Evolutionary conservation across 2,113 vertebrate species (phyloP).

Genomic region (Crotalus helleri): DNA sequence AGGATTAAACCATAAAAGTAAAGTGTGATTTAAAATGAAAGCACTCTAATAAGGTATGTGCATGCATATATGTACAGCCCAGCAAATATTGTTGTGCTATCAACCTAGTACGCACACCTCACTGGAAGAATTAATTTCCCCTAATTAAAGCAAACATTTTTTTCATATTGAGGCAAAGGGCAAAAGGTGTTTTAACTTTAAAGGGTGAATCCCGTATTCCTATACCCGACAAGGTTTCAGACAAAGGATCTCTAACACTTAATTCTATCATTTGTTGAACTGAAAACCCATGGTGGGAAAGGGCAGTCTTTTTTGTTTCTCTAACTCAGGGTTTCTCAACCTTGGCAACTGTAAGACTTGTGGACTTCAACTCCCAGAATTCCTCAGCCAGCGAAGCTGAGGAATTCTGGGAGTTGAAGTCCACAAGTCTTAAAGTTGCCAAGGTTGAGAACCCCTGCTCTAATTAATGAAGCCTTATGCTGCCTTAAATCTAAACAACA

Average conservation of each 20-base stretch:
- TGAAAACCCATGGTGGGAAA: background rate
- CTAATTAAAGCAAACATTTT: background rate
- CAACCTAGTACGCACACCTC: background rate
- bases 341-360: too few species aligned
- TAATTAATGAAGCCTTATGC: background rate
- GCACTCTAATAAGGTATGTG: background rate
- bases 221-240: background rate
- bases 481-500: background rate
- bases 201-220: background rate
- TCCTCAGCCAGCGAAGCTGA: too few species aligned
- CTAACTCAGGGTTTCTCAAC: background rate
- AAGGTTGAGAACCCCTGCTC: background rate
- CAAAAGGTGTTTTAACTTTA: background rate
- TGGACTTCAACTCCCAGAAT: too few species aligned
- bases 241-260: background rate
- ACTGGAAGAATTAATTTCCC: background rate
- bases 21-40: background rate
- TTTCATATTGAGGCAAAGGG: background rate
- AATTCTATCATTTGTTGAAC: background rate
- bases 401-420: too few species aligned
- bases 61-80: background rate
- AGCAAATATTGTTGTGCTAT: background rate
- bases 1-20: background rate
- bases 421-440: too few species aligned
- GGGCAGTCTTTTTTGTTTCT: background rate